Evolutionary conservation across 2,888 invertebrate species (phyloP).

Genomic region (Cryptocephalus primarius): DNA sequence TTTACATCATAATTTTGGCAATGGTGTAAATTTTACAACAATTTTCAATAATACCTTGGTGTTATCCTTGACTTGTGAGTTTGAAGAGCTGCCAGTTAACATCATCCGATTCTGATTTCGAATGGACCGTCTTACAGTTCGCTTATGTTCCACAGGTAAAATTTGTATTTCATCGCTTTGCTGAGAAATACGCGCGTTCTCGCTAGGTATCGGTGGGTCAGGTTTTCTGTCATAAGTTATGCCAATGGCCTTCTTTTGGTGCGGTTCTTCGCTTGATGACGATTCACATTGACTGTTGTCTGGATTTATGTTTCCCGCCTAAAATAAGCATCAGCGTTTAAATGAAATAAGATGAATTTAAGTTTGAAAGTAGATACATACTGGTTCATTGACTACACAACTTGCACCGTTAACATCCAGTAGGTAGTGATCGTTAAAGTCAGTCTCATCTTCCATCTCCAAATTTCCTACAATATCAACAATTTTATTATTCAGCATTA

Average conservation of each 20-base stretch:
- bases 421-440: slow-evolving; percentile 73
- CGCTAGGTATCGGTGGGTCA: slow-evolving; percentile 79
- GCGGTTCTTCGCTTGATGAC: slow-evolving; percentile 35
- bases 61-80: slow-evolving; percentile 21
- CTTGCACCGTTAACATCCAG: slow-evolving; percentile 53
- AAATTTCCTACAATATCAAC: slow-evolving; percentile 4
- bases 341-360: neutral
- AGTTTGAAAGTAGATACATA: neutral
- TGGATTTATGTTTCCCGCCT: slow-evolving; percentile 30
- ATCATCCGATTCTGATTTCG: slow-evolving; percentile 54
- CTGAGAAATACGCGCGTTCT: slow-evolving; percentile 58
- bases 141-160: slow-evolving; percentile 42
- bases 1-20: too few relatives aligned
- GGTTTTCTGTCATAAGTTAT: slow-evolving; percentile 74
- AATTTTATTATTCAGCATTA: too few relatives aligned
- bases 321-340: slow-evolving; percentile 8
- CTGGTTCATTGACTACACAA: slow-evolving; percentile 27
- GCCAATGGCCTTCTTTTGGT: slow-evolving; percentile 43
- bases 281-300: slow-evolving; percentile 36
- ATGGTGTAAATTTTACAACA: too few relatives aligned
- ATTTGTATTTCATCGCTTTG: slow-evolving; percentile 48
- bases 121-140: slow-evolving; percentile 43
- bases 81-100: slow-evolving; percentile 42
- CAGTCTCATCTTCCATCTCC: slow-evolving; percentile 73
- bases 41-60: too few relatives aligned